These are phyloP conservation scores for Folsomia candida DNA, from an alignment of 2,888 invertebrate species.

Conservation along the genomic window DNA sequence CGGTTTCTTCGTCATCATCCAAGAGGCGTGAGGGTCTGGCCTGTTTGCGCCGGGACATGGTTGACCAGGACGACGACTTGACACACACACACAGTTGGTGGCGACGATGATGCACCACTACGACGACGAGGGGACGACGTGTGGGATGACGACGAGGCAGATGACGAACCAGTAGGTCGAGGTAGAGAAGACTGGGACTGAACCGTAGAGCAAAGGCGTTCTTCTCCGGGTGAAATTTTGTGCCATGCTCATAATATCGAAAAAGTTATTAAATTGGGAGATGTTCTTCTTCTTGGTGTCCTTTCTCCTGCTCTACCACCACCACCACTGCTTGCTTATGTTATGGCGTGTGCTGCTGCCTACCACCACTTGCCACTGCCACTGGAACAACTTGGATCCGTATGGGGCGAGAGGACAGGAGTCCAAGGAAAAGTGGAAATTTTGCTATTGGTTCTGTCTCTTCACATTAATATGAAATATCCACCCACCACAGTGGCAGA, in stretches of 20 bases:
- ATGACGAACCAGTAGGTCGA: not conserved
- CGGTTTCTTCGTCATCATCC: conserved; percentile 40
- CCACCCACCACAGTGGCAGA: conserved; percentile 12
- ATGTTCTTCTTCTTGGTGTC: not conserved
- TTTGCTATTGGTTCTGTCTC: conserved; percentile 11
- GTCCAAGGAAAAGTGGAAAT: conserved; percentile 1
- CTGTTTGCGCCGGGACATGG: conserved; percentile 48
- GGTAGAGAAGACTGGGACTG: not conserved
- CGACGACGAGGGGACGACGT: not conserved
- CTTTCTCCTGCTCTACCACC: not conserved
- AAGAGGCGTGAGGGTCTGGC: conserved; percentile 44
- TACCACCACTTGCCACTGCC: not conserved
- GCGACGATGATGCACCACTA: not conserved
- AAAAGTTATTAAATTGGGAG: conserved; percentile 12
- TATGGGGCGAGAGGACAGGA: not conserved
- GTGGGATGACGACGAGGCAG: not conserved
- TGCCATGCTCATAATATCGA: conserved; percentile 12
- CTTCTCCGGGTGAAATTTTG: conserved; percentile 1
- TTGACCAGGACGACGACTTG: not conserved
- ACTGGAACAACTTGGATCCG: not conserved
- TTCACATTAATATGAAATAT: conserved; percentile 16
- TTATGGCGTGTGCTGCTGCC: too few relatives aligned
- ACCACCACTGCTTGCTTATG: too few relatives aligned
- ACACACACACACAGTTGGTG: not conserved
- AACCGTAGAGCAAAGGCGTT: not conserved